These are phyloP conservation scores for Autographa pulchrina DNA, from an alignment of 2,888 invertebrate genomes.

Conservation along the genomic window DNA sequence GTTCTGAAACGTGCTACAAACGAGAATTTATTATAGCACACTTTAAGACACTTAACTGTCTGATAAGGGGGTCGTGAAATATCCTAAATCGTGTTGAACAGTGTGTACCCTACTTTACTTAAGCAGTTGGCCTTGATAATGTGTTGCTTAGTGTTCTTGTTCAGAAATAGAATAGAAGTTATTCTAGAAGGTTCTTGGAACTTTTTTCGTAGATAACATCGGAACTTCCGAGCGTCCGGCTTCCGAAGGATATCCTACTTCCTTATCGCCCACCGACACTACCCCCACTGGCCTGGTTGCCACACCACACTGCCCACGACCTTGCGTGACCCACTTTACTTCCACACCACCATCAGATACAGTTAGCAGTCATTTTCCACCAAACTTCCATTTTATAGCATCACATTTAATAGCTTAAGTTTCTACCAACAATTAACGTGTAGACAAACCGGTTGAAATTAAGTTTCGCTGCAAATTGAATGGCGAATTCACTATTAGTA, in stretches of 20 bases:
- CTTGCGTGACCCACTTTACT: conserved; percentile 76
- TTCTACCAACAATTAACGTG: conserved; percentile 79
- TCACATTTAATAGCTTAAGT: conserved; percentile 69
- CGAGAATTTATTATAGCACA: conserved; percentile 27
- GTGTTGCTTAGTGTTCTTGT: conserved; percentile 33
- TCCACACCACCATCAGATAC: conserved; percentile 72
- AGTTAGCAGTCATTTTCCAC: conserved; percentile 70
- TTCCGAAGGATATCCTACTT: conserved; percentile 81
- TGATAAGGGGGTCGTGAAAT: conserved; percentile 33
- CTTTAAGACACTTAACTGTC: conserved; percentile 22
- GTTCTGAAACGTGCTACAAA: conserved; percentile 9
- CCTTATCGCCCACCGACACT: conserved; percentile 72
- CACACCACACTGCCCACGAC: conserved; percentile 55
- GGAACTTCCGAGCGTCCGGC: conserved; percentile 69
- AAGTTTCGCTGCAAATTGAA: conserved; percentile 53
- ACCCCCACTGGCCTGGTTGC: conserved; percentile 55
- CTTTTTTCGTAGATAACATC: conserved; percentile 75
- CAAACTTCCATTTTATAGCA: conserved; percentile 68
- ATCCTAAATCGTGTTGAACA: conserved; percentile 22
- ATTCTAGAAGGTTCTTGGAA: conserved; percentile 62
- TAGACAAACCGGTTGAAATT: conserved; percentile 41
- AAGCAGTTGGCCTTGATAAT: conserved; percentile 26
- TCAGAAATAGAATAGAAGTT: conserved; percentile 33
- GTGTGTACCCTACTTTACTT: conserved; percentile 36
- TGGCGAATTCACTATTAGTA: conserved; percentile 27